phyloP scores from a whole-genome alignment of 2,797 vertebrate genomes.

The Ptychobarbus kaznakovi region DNA sequence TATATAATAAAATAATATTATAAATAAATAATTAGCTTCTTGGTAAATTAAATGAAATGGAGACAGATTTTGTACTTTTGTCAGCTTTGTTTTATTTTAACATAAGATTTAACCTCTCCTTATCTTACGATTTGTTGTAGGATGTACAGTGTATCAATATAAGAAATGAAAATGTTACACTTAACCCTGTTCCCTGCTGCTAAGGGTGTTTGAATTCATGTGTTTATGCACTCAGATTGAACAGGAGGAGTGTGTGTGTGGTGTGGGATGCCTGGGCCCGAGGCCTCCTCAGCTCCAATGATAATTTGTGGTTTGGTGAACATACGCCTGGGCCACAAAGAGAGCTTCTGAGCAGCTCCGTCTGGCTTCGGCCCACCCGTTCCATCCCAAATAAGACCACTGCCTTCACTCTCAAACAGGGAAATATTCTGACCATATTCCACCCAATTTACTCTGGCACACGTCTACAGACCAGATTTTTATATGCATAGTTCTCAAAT shows the following conservation, averaged over 20 bases:
- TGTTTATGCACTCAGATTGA: not conserved
- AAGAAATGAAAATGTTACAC: not conserved
- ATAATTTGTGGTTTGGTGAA: slow-evolving; percentile 92
- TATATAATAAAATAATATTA: too few species aligned
- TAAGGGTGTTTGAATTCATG: not conserved
- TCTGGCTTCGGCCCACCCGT: slow-evolving; percentile 78
- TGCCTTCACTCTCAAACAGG: slow-evolving; percentile 80
- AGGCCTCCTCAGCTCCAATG: slow-evolving; percentile 82
- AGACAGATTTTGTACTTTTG: not conserved
- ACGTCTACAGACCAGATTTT: slow-evolving; percentile 71
- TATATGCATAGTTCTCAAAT: slow-evolving; percentile 70
- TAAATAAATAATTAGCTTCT: not conserved
- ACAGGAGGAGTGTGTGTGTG: slow-evolving; percentile 71
- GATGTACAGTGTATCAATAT: not conserved
- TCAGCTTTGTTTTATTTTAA: not conserved
- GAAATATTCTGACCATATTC: slow-evolving; percentile 86
- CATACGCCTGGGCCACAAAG: slow-evolving; percentile 89
- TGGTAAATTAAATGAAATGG: not conserved
- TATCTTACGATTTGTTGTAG: not conserved
- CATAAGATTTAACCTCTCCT: not conserved
- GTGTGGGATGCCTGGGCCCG: slow-evolving; percentile 61
- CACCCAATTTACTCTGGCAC: slow-evolving; percentile 82
- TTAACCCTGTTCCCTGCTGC: not conserved
- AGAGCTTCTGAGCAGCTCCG: slow-evolving; percentile 84
- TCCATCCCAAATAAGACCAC: slow-evolving; percentile 84